These are phyloP conservation scores for Hemiprocne comata DNA, from an alignment of 2,113 vertebrate genomes.

Conservation along the genomic window DNA sequence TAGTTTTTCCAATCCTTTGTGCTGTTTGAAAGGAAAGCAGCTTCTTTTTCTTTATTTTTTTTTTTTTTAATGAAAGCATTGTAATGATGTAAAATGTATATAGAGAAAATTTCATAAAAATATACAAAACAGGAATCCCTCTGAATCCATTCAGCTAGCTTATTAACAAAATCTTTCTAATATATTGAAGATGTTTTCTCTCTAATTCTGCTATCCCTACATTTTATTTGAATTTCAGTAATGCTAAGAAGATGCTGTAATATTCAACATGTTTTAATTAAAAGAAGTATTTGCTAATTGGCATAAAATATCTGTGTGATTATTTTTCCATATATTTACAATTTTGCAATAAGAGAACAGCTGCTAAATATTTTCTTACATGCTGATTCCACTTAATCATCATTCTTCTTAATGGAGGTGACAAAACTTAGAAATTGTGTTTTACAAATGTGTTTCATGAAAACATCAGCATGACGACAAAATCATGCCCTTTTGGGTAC, in stretches of 20 bases:
- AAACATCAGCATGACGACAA: constrained; percentile 39
- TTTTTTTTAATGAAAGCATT: background rate
- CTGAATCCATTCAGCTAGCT: constrained; percentile 19
- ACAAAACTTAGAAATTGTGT: constrained; percentile 20
- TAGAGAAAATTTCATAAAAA: constrained; percentile 18
- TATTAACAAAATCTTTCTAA: constrained; percentile 55
- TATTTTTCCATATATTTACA: constrained; percentile 47
- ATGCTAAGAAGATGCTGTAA: background rate
- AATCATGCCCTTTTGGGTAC: constrained; percentile 30
- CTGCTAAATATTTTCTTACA: constrained; percentile 67
- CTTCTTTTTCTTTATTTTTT: background rate
- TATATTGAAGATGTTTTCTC: constrained; percentile 18
- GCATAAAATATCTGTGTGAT: constrained; percentile 65
- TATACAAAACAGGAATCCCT: background rate
- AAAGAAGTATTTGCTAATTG: constrained; percentile 67
- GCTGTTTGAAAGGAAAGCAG: constrained; percentile 46
- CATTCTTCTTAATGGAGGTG: constrained; percentile 30
- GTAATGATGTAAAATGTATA: background rate
- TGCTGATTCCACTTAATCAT: constrained; percentile 38
- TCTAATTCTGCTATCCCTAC: background rate
- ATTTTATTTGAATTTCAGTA: constrained; percentile 44
- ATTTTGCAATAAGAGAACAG: constrained; percentile 40
- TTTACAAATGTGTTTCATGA: constrained; percentile 12
- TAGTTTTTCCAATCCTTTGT: constrained; percentile 45
- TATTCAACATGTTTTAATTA: constrained; percentile 43